Conservation (phyloP, 2,113 vertebrate genomes). For the Sceloporus undulatus region DNA sequence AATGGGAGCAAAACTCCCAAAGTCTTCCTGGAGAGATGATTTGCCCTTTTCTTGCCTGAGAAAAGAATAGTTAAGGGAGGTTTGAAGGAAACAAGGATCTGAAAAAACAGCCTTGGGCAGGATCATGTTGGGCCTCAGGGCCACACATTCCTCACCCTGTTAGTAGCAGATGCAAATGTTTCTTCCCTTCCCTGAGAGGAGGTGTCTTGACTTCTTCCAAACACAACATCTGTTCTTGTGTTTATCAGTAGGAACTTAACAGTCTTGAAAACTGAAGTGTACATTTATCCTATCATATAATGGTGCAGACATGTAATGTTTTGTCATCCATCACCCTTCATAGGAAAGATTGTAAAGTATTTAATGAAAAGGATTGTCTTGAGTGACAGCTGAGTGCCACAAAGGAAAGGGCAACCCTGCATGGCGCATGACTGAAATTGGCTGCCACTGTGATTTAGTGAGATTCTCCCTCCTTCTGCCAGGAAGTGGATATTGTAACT, state of each 20-base stretch:
- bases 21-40: no score
- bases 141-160: no score
- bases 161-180: background rate
- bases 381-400: conserved; percentile 87
- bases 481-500: conserved; percentile 83
- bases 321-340: conserved; percentile 46
- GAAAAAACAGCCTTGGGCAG: no score
- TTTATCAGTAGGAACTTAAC: conserved; percentile 24
- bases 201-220: background rate
- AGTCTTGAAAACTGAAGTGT: conserved; percentile 26
- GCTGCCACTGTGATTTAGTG: conserved; percentile 76
- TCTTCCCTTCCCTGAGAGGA: background rate
- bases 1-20: no score
- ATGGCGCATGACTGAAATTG: conserved; percentile 86
- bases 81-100: no score
- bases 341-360: conserved; percentile 70
- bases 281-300: conserved; percentile 22
- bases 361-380: conserved; percentile 85
- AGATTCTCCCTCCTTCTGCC: conserved; percentile 77
- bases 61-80: no score
- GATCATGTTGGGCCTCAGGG: no score
- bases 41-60: no score
- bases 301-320: conserved; percentile 30
- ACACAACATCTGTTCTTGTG: background rate
- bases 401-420: conserved; percentile 80